Evolutionary conservation across 2,888 invertebrate genomes (phyloP).

Genomic region (Sinotaia quadrata): DNA sequence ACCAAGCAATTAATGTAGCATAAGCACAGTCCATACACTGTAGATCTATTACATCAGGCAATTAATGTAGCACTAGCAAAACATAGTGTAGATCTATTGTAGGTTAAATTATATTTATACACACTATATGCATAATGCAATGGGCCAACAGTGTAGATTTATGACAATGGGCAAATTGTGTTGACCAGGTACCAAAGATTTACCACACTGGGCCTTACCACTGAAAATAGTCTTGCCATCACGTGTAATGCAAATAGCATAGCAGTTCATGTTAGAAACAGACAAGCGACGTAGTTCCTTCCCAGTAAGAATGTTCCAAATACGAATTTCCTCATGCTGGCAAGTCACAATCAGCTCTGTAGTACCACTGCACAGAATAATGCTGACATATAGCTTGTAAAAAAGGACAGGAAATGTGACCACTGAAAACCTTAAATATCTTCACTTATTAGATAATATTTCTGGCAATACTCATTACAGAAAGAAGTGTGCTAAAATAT

Average conservation of each 20-base stretch:
- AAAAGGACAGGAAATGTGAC: not conserved
- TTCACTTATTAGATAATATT: not conserved
- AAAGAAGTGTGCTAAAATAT: too few relatives aligned
- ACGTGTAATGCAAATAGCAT: constrained; percentile 82
- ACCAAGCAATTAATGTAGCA: too few relatives aligned
- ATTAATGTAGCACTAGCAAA: too few relatives aligned
- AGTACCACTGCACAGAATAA: constrained; percentile 66
- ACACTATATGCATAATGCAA: too few relatives aligned
- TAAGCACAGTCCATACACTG: too few relatives aligned
- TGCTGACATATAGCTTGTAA: not conserved
- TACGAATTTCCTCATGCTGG: constrained; percentile 86
- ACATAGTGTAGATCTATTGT: too few relatives aligned
- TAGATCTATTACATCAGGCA: too few relatives aligned
- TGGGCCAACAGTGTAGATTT: too few relatives aligned
- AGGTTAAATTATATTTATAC: too few relatives aligned
- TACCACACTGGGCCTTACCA: constrained; percentile 70
- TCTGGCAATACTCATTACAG: not conserved
- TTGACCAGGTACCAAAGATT: too few relatives aligned
- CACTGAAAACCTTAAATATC: not conserved
- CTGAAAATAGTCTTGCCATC: constrained; percentile 88
- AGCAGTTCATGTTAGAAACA: constrained; percentile 90
- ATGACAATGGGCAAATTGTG: too few relatives aligned
- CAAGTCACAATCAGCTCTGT: constrained; percentile 90
- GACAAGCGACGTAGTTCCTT: constrained; percentile 87
- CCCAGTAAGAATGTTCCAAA: constrained; percentile 85